Evolutionary conservation across 2,888 invertebrate genomes (phyloP), one percentile per base, ranked within the genome.

Genomic region (Frankliniella fusca): DNA sequence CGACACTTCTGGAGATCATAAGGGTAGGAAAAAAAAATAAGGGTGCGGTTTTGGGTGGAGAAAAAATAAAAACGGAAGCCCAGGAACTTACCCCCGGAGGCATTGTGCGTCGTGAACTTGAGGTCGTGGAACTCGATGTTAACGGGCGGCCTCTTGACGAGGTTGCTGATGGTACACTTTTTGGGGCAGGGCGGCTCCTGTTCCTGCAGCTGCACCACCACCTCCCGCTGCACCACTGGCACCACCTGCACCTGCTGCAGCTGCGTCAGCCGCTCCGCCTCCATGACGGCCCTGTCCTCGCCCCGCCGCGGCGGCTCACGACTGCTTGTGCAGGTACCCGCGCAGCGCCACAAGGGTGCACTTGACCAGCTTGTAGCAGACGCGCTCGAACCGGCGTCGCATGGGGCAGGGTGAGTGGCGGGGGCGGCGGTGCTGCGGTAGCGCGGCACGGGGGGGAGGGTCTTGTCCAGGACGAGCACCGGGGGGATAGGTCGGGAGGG

Each of bases 71-170:
- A 38, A 38, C 2, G 38, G 5, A 38, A 38, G 38, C 38, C 38
- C 5, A 2, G 38, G 2, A 38, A 12, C 70, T 76, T 23, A 76
- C 70, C 70, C 27, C 70, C 70, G 9, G 8, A 27, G 23, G 70
- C 23, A 27, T 23, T 76, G 70, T 76, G 70, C 70, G 91, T 90
- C 0, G 90, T 90, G 85, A 90, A 92, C 27, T 87, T 89, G 83
- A 92, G 85, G 87, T 92, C 91, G 86, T 91, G 90, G 86, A 92
- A 92, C 80, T 91, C 87, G 80, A 92, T 89, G 85, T 92, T 90
- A 7, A 92, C 90, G 0, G 91, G 90, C 8, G 91, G 91, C 84
- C 91, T 87, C 85, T 91, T 91, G 0, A 91, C 90, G 88, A 91
- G 90, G 28, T 90, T 90, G 84, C 90, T 90, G 27, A 91, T 85